phyloP scores from a whole-genome alignment of 2,797 vertebrate genomes.

The Phrynocephalus forsythii region DNA sequence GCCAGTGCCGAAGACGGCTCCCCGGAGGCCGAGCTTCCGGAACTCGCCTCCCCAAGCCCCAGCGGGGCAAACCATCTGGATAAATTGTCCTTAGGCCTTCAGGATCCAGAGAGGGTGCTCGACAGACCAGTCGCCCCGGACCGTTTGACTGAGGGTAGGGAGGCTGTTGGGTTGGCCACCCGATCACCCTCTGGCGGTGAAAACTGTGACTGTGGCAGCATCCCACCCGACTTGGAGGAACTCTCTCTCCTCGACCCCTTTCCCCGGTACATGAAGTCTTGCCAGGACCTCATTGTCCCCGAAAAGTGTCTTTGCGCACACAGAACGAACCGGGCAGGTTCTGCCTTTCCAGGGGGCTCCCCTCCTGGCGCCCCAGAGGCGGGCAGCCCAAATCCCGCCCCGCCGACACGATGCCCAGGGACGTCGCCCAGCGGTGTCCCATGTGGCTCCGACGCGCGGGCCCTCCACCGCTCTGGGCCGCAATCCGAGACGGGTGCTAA shows the following conservation, averaged over 20 bases:
- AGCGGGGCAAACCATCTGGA: slow-evolving; percentile 64
- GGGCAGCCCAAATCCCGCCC: slow-evolving; percentile 44
- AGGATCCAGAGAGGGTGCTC: slow-evolving; percentile 64
- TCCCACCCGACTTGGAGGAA: slow-evolving; percentile 78
- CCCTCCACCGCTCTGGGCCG: slow-evolving; percentile 52
- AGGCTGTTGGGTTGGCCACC: slow-evolving; percentile 35
- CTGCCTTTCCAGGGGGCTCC: slow-evolving; percentile 25
- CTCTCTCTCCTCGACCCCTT: slow-evolving; percentile 81
- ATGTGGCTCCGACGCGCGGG: slow-evolving; percentile 66
- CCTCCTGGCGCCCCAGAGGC: slow-evolving; percentile 67
- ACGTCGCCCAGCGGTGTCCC: slow-evolving; percentile 43
- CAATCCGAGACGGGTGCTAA: slow-evolving; percentile 73
- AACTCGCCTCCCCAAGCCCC: slow-evolving; percentile 61
- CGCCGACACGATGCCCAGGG: slow-evolving; percentile 28
- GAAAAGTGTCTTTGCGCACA: slow-evolving; percentile 79
- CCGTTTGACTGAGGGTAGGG: slow-evolving; percentile 50
- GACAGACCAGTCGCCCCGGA: slow-evolving; percentile 59
- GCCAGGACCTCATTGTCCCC: slow-evolving; percentile 78
- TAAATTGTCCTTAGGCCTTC: slow-evolving; percentile 62
- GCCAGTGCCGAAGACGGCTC: slow-evolving; percentile 73
- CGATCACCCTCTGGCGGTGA: background rate
- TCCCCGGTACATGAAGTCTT: slow-evolving; percentile 83
- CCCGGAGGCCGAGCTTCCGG: slow-evolving; percentile 67
- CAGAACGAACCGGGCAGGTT: slow-evolving; percentile 55
- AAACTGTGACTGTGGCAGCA: slow-evolving; percentile 70